Base-by-base conservation (phyloP, 2,888 invertebrate genomes). In the Pyrrhia umbra region DNA sequence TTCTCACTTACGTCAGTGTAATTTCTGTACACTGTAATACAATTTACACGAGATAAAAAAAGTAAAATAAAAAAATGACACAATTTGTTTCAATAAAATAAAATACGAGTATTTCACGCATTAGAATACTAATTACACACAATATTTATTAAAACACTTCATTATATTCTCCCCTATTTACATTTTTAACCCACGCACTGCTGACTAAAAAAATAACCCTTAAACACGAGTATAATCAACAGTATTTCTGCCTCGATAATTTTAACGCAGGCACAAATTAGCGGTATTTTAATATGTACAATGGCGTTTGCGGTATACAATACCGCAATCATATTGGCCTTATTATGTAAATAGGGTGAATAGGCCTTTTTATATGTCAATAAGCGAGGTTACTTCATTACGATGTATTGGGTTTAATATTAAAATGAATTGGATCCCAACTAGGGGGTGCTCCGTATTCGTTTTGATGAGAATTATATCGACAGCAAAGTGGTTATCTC, bases 311-410 rank as follows among this genome's bases (percentile, higher is more conserved):
- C 15, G 39, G 34, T 39, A 23, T 15, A 58, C 43, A 54, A 55
- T 54, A 21, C 61, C 61, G 37, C 40, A 61, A 52, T 49, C 27
- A 61, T 49, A 34, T 27, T 25, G 18, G 15, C 15, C 27, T 72
- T 40, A 72, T 72, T 66, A 27, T 10, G 30, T 25, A 46, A 66
- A 70, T 55, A 70, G 8, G 46, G n/a, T 42, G 16, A 56, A 43
- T 54, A 46, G 15, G 42, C 42, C 16, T 59, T 72, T 69, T 70
- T 55, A 72, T 46, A 18, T 25, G 50, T 59, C 54, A 47, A 55
- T 70, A 59, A 21, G 39, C 8, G 25, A 16, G 42, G 15, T 66
- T 21, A 59, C 37, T 59, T 67, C 46, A 39, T 67, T 15, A 67
- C 21, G 37, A 9, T 23, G 10, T 47, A 70, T 47, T 50, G 21